Base-by-base conservation (phyloP, 2,888 invertebrate genomes). In the Melanargia galathea region DNA sequence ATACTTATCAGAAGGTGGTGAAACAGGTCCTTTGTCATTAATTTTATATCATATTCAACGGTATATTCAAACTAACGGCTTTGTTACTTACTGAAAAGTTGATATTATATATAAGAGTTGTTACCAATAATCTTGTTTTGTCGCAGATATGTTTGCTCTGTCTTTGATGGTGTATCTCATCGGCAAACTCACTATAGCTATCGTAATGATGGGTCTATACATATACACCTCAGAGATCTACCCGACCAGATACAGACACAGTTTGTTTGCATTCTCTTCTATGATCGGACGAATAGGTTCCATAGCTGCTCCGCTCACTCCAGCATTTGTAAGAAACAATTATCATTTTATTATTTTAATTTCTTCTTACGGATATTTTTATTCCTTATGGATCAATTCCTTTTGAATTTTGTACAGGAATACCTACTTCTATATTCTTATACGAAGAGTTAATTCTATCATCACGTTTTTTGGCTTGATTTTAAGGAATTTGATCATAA, bases 221-320 rank as follows among this genome's bases (percentile, higher is more conserved):
- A 85, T 93, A 67, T 93, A 92, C 74, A 93, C 94, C 1, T 87
- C 93, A 10, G 94, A 94, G 79, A 82, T 94, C 74, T 94, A 93
- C 73, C 94, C 94, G 1, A 94, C 94, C 6, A 90, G 88, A 67
- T 83, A 93, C 18, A 86, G 94, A 6, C 93, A 94, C 75, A 92
- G 92, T 35, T 78, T 93, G 60, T 84, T 94, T 45, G 93, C 93
- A 0, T 84, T 92, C 52, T 93, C 93, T 73, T 93, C 93, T 8
- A 93, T 93, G 93, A 86, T 93, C 66, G 94, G 94, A 8, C 86
- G 94, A 24, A 81, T 94, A 51, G 94, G 94, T 0, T 92, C 93
- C 0, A 93, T 94, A 81, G 71, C 93, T 61, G 93, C 94, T 3
- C 94, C 94, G 0, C 93, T 93, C 74, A 92, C 93, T 10, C 92